These are phyloP conservation scores for Melanerpes formicivorus DNA, from an alignment of 2,113 vertebrate species.

Conservation along the genomic window DNA sequence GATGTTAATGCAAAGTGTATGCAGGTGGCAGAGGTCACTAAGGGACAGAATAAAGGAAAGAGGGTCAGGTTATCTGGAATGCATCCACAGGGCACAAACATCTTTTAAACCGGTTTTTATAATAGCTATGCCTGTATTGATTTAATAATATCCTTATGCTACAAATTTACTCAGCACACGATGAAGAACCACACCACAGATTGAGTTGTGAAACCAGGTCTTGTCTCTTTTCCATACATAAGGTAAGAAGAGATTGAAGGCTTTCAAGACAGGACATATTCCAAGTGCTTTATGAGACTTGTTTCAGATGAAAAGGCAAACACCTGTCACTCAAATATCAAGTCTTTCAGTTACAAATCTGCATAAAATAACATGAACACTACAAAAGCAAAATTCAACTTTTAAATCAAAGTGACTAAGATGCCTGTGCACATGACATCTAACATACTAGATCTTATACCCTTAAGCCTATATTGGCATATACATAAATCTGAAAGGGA, in stretches of 20 bases:
- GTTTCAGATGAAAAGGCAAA: constrained; percentile 24
- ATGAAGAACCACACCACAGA: constrained; percentile 6
- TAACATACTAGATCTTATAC: background rate
- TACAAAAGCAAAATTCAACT: background rate
- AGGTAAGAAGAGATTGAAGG: background rate
- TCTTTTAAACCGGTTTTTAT: constrained; percentile 45
- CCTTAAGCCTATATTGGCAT: background rate
- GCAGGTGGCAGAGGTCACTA: constrained; percentile 45
- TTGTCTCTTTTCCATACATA: background rate
- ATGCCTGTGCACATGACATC: background rate
- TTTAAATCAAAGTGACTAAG: background rate
- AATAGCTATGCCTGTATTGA: constrained; percentile 36
- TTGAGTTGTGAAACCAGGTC: background rate
- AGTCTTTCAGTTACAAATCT: background rate
- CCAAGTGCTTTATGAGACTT: constrained; percentile 17
- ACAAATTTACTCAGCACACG: background rate
- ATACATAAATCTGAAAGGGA: background rate
- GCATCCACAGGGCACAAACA: background rate
- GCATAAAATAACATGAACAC: background rate
- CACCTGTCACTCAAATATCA: constrained; percentile 29
- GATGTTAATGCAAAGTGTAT: background rate
- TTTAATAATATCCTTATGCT: constrained; percentile 45
- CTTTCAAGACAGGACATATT: background rate
- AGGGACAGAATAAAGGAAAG: constrained; percentile 14
- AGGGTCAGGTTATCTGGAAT: constrained; percentile 58